Conservation (phyloP, 1,140 invertebrate genomes). For the Matsumurasca onukii region DNA sequence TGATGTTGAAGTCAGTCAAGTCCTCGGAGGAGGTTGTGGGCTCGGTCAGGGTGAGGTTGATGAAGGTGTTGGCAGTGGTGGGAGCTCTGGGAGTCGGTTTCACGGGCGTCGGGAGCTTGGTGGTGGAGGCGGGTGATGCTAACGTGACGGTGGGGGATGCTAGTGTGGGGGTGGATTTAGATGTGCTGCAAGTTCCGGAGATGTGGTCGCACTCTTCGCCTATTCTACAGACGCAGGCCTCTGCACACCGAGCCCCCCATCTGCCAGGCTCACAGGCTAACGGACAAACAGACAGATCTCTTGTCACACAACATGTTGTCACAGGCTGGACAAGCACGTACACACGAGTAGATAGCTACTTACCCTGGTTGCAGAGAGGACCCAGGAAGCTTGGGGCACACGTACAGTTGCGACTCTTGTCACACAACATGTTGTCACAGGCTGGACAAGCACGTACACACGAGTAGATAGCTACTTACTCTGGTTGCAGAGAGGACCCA, state of each 20-base stretch:
- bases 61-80: background rate
- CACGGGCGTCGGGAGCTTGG: background rate
- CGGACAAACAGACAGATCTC: too few species aligned
- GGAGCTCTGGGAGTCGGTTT: background rate
- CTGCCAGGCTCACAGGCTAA: constrained; percentile 85
- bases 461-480: too few species aligned
- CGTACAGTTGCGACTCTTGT: too few species aligned
- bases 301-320: too few species aligned
- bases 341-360: too few species aligned
- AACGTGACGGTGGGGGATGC: background rate
- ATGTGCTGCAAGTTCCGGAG: constrained; percentile 60
- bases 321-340: too few species aligned
- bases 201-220: constrained; percentile 73
- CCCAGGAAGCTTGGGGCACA: too few species aligned
- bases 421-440: too few species aligned
- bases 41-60: constrained; percentile 8
- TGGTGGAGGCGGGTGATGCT: background rate
- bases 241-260: constrained; percentile 84
- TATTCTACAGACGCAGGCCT: constrained; percentile 74
- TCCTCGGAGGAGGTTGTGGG: background rate
- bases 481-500: too few species aligned
- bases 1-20: constrained; percentile 17
- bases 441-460: too few species aligned
- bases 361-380: too few species aligned
- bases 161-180: constrained; percentile 13